Conservation (phyloP, 1,140 invertebrate species). For the Leptonema lineaticorne region DNA sequence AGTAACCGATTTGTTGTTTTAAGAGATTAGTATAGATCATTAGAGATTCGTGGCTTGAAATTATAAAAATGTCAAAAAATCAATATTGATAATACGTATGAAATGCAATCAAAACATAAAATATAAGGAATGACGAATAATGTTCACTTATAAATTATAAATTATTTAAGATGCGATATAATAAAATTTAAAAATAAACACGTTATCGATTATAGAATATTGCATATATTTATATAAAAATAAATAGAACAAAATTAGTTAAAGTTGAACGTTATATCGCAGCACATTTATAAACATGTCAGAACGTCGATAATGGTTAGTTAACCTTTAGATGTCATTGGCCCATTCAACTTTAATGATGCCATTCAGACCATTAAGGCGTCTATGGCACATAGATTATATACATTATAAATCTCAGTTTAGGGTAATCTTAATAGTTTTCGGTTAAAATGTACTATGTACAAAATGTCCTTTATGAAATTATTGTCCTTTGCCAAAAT, state of each 20-base stretch:
- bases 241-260: too few relatives aligned
- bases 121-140: too few relatives aligned
- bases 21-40: not conserved
- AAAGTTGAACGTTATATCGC: too few relatives aligned
- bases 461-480: not conserved
- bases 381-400: not conserved
- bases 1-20: not conserved
- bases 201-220: too few relatives aligned
- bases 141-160: too few relatives aligned
- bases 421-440: constrained; percentile 9
- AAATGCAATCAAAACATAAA: not conserved
- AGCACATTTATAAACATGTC: too few relatives aligned
- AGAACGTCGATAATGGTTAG: too few relatives aligned
- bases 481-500: not conserved
- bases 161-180: too few relatives aligned
- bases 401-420: not conserved
- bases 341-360: not conserved
- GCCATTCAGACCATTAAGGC: not conserved
- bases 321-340: constrained; percentile 9
- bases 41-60: not conserved
- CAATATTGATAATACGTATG: not conserved
- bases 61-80: not conserved
- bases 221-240: too few relatives aligned
- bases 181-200: too few relatives aligned
- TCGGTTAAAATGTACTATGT: not conserved